Base-by-base conservation (phyloP, 2,113 vertebrate species). In the Dicaeum eximium region DNA sequence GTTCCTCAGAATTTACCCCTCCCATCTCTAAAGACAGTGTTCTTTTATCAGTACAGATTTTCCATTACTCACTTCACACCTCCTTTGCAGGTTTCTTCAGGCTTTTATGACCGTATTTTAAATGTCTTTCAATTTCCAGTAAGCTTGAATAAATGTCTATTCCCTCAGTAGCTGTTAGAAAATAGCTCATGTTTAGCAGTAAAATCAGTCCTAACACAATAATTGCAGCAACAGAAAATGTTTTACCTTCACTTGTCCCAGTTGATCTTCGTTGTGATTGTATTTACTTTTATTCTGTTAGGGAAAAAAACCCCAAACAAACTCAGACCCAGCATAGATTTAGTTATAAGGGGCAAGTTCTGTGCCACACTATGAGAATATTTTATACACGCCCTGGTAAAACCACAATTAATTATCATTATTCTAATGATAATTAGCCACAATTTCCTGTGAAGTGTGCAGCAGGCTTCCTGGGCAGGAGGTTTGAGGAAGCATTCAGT, bases 141-240 rank as follows among this genome's bases (percentile, higher is more conserved):
- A 93, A 90, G 47, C 82, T 86, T 93, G 67, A 93, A 94, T 87
- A 92, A 96, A 94, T 74, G 92, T 88, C 88, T 96, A 18, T 86
- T 97, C 88, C 75, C 90, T 81, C 7, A 44, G 88, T 88, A 86
- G 87, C 80, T 74, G 40, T 92, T 97, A 90, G 45, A 79, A 95
- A 92, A 83, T 66, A 77, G 67, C 35, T 93, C 12, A 47, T 70
- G 51, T 82, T 91, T 93, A 85, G 73, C 73, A 93, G 47, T 90
- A 75, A 82, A 88, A 91, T 93, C 54, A n/a, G 57, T 58, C 50
- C 56, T 80, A 83, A 78, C 86, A 40, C 28, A 88, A 14, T 91
- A 60, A 87, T 90, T 86, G 88, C 44, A 51, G 67, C 47, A 92
- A 60, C 9, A 35, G 64, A n/a, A 71, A 94, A 77, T 71, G 48